Percentiles rank a stretch among this genome's conserved stretches.
Conservation (phyloP, 1,140 invertebrate genomes). For the Sweltsa coloradensis region DNA sequence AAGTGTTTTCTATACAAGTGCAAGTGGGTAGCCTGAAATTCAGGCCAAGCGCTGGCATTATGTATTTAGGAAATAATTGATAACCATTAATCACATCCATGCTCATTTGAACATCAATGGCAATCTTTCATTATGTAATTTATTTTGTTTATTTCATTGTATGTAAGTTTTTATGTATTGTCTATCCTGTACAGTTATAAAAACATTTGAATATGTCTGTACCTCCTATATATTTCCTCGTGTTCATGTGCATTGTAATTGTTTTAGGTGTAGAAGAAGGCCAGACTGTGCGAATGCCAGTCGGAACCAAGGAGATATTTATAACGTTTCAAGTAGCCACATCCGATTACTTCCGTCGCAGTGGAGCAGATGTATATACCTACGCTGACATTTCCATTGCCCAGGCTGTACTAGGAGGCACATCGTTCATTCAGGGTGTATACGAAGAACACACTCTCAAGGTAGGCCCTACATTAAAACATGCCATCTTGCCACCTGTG, state of each 20-base stretch:
- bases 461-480: conserved; percentile 36
- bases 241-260: conserved; percentile 4
- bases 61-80: too few species aligned
- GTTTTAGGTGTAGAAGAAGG: conserved; percentile 76
- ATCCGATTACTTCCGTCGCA: conserved; percentile 82
- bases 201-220: not conserved
- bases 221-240: too few species aligned
- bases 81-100: too few species aligned
- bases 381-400: conserved; percentile 73
- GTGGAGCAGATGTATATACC: conserved; percentile 90
- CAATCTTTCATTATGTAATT: too few species aligned
- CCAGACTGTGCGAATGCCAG: conserved; percentile 86
- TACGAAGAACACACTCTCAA: conserved; percentile 88
- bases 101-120: too few species aligned
- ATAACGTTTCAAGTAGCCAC: conserved; percentile 85
- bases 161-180: too few species aligned
- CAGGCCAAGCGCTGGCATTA: too few species aligned
- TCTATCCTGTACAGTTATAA: too few species aligned
- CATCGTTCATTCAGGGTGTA: conserved; percentile 81
- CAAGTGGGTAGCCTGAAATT: too few species aligned
- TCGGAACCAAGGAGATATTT: conserved; percentile 83
- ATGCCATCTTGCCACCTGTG: too few species aligned
- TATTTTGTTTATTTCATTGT: too few species aligned
- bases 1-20: too few species aligned
- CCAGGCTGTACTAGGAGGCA: conserved; percentile 89